phyloP scores from a whole-genome alignment of 2,113 vertebrate species.

The Sceloporus undulatus region DNA sequence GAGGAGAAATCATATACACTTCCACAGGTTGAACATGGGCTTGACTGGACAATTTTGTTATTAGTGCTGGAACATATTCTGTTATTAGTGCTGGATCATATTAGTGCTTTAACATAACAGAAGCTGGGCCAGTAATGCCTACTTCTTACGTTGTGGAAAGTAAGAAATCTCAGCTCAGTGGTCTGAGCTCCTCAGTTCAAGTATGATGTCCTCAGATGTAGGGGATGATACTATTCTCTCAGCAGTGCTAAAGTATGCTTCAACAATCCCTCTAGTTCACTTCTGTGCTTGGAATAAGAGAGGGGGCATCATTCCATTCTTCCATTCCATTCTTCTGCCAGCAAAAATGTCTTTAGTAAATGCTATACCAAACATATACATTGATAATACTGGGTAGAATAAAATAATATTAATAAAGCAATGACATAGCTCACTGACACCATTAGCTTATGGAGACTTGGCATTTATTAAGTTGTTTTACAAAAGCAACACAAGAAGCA shows the following conservation, averaged over 20 bases:
- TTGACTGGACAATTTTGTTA: too few relatives aligned
- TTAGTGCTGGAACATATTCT: too few relatives aligned
- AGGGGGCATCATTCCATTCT: background rate
- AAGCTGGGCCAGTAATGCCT: too few relatives aligned
- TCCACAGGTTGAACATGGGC: too few relatives aligned
- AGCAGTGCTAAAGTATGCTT: background rate
- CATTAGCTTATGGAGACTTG: conserved; percentile 35
- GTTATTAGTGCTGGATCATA: too few relatives aligned
- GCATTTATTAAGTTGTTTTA: conserved; percentile 34
- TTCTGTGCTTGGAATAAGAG: background rate
- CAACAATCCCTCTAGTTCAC: background rate
- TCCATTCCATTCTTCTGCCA: background rate
- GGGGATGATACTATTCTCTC: background rate
- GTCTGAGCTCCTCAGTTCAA: too few relatives aligned
- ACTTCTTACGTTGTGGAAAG: too few relatives aligned
- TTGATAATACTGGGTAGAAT: background rate
- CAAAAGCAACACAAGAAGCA: conserved; percentile 33
- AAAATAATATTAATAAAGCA: background rate
- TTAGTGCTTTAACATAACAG: too few relatives aligned
- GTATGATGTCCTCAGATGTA: background rate
- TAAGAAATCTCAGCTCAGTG: too few relatives aligned
- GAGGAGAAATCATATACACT: too few relatives aligned
- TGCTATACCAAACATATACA: background rate
- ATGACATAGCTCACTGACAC: background rate
- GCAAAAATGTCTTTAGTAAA: background rate